Evolutionary conservation across 1,140 invertebrate species (phyloP), one percentile per base, ranked within the genome.

Genomic region (Ericerus pela): DNA sequence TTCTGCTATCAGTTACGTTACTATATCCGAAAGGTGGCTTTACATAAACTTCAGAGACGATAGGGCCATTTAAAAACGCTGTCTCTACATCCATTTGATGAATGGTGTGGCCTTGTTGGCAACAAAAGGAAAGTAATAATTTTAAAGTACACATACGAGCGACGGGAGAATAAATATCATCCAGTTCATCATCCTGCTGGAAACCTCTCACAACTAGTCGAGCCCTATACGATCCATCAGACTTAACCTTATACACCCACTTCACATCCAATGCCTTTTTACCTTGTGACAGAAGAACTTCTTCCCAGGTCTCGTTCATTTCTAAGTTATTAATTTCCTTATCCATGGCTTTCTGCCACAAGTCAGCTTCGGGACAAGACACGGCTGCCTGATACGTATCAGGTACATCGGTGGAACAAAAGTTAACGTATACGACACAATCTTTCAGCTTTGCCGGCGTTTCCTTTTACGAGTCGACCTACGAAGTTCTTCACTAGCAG

Each of bases 31-130:
- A n/a, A n/a, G 66, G 65, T 36, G 60, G 60, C 24, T 64, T 36
- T 61, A 68, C 64, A 52, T 59, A 67, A 5, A 67, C 47, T 33
- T 60, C 58, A 38, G 60, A 58, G 8, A 63, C 56, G 14, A 68
- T 43, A 12, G 59, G 38, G 4, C 61, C 62, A 55, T 68, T 62
- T 6, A 69, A 57, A 57, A 60, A 64, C 1, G 64, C 64, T 16
- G 63, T 64, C 28, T 57, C 58, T 1, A 66, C 43, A 56, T 65
- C 64, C 37, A 60, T 41, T 29, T 63, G 62, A 2, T 54, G 18
- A n/a, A 60, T 30, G 2, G 38, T 2, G 24, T 58, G 54, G 37
- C 38, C 29, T 29, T 55, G 22, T 12, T 26, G 43, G 22, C 53
- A 57, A 54, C 55, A 53, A 22, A 60, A 59, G 31, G 59, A 53